phyloP scores from a whole-genome alignment of 1,140 invertebrate species.

The Bombus haemorrhoidalis region DNA sequence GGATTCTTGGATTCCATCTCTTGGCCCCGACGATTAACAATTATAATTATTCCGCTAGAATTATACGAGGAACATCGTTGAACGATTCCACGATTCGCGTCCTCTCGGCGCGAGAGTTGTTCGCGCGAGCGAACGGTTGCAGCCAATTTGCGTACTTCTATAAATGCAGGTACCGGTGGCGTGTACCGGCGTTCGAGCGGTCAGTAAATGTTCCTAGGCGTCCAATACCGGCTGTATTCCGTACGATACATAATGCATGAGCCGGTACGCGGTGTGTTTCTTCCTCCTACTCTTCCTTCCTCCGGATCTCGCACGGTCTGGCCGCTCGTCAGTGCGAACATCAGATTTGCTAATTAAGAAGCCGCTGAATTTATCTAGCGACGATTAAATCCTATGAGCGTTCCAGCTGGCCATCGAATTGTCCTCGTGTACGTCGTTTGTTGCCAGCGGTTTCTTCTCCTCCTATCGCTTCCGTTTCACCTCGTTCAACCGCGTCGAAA shows the following conservation, averaged over 20 bases:
- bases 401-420: background rate
- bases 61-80: conserved; percentile 13
- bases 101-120: conserved; percentile 26
- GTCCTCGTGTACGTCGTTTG: background rate
- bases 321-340: conserved; percentile 24
- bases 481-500: background rate
- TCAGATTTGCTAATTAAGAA: conserved; percentile 50
- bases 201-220: conserved; percentile 72
- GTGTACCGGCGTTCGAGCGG: conserved; percentile 41
- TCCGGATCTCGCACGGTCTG: conserved; percentile 24
- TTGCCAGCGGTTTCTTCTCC: background rate
- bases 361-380: conserved; percentile 32
- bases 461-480: background rate
- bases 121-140: conserved; percentile 55
- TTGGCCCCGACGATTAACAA: conserved; percentile 47
- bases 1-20: background rate
- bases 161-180: conserved; percentile 63
- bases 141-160: conserved; percentile 69
- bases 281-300: conserved; percentile 34
- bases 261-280: conserved; percentile 44
- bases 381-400: conserved; percentile 13
- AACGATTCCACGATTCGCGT: conserved; percentile 53
- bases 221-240: conserved; percentile 58
- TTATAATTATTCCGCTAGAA: conserved; percentile 53
- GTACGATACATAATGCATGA: conserved; percentile 75